A percentile compares a stretch with the other conserved stretches of the same genome.
phyloP scores from a whole-genome alignment of 2,113 vertebrate genomes.

The Rafetus swinhoei region DNA sequence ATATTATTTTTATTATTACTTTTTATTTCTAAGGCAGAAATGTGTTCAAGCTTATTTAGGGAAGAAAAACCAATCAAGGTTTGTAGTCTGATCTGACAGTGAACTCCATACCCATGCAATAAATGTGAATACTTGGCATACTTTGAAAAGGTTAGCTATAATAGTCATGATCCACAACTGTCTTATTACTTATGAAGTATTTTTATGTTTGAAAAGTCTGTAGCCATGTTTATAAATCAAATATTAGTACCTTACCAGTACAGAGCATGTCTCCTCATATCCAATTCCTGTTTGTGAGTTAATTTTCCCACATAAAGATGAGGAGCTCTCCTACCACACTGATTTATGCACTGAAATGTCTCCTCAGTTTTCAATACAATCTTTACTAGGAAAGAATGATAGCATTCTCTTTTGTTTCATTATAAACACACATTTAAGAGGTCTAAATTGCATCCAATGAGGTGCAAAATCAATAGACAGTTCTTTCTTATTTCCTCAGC shows the following conservation, averaged over 20 bases:
- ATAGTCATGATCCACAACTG: not conserved
- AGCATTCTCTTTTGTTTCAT: not conserved
- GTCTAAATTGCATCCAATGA: not conserved
- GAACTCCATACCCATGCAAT: not conserved
- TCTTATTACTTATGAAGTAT: not conserved
- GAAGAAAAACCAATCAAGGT: not conserved
- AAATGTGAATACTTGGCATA: not conserved
- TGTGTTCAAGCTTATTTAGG: not conserved
- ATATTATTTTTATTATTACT: not conserved
- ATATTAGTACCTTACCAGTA: not conserved
- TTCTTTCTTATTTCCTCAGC: not conserved
- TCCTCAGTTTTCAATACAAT: not conserved
- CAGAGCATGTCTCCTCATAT: rapidly evolving
- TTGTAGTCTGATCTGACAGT: rapidly evolving
- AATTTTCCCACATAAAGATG: not conserved
- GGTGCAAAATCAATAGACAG: not conserved
- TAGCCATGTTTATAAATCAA: not conserved
- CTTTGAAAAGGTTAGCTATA: not conserved
- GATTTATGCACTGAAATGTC: not conserved
- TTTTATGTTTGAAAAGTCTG: not conserved
- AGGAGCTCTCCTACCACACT: not conserved
- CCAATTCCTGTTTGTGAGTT: not conserved
- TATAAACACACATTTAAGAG: not conserved
- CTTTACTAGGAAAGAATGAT: rapidly evolving
- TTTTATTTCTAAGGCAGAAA: not conserved